Percentiles rank a stretch among this genome's conserved stretches.
These are phyloP conservation scores for Ormia ochracea DNA, from an alignment of 2,888 invertebrate genomes.

Conservation along the genomic window DNA sequence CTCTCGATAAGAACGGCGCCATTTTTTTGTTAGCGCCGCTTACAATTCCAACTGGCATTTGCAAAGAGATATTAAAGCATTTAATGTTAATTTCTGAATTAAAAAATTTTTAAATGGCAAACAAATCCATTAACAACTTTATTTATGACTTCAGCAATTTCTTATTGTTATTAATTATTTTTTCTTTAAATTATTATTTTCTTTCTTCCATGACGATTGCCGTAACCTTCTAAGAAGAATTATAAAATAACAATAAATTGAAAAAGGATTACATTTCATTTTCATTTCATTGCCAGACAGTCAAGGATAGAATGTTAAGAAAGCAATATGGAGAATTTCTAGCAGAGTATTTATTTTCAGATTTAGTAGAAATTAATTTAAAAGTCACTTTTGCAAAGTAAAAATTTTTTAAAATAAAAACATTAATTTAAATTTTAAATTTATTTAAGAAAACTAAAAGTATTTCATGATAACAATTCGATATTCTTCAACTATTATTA, in stretches of 20 bases:
- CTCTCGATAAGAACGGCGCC: too few relatives aligned
- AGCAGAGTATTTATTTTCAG: neutral
- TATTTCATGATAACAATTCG: slow-evolving; percentile 1
- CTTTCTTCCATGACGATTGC: neutral
- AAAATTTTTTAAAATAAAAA: neutral
- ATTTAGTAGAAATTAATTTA: neutral
- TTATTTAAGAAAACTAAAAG: neutral
- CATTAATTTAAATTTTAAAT: neutral
- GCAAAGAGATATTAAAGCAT: too few relatives aligned
- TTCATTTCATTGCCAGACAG: slow-evolving; percentile 24
- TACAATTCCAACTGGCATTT: too few relatives aligned
- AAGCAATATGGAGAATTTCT: neutral
- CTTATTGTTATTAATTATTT: too few relatives aligned
- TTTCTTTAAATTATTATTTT: too few relatives aligned
- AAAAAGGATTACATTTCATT: slow-evolving; percentile 48
- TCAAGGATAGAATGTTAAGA: too few relatives aligned
- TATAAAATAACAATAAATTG: slow-evolving; percentile 11
- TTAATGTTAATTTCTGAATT: too few relatives aligned
- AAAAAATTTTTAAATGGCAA: too few relatives aligned
- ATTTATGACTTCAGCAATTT: neutral
- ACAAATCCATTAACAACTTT: too few relatives aligned
- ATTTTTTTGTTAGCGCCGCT: too few relatives aligned
- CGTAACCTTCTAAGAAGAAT: slow-evolving; percentile 1
- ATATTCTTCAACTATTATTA: neutral
- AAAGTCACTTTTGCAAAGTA: neutral